These are phyloP conservation scores for Pseudomyrmex concolor DNA, from an alignment of 1,140 invertebrate species.

Conservation along the genomic window DNA sequence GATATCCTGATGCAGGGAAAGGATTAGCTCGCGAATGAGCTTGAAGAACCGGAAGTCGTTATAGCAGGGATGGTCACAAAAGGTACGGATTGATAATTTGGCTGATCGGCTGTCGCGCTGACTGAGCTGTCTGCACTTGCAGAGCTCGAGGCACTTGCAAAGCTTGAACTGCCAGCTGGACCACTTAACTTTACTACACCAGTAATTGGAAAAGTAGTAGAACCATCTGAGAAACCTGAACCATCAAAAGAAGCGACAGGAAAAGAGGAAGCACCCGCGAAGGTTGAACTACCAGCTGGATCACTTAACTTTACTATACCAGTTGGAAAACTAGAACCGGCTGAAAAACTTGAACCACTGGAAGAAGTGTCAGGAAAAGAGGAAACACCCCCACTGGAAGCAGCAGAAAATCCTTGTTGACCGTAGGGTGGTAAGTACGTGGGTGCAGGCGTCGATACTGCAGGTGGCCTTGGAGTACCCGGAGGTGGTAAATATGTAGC, in stretches of 20 bases:
- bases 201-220: too few relatives aligned
- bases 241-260: not conserved
- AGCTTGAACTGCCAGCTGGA: constrained; percentile 4
- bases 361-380: not conserved
- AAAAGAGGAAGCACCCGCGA: not conserved
- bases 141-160: constrained; percentile 32
- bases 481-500: not conserved
- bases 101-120: not conserved
- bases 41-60: not conserved
- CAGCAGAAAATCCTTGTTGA: not conserved
- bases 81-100: not conserved
- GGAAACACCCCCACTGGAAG: not conserved
- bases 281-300: constrained; percentile 1
- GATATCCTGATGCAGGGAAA: not conserved
- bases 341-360: not conserved
- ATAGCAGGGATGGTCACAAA: not conserved
- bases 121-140: constrained; percentile 10
- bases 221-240: not conserved
- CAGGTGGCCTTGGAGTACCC: not conserved
- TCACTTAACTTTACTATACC: constrained; percentile 23
- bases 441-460: constrained; percentile 31
- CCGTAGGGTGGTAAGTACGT: constrained; percentile 38
- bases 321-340: too few relatives aligned
- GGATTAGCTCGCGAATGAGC: not conserved
- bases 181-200: constrained; percentile 32